Conservation (phyloP, 2,888 invertebrate species). For the Lithosia quadra region DNA sequence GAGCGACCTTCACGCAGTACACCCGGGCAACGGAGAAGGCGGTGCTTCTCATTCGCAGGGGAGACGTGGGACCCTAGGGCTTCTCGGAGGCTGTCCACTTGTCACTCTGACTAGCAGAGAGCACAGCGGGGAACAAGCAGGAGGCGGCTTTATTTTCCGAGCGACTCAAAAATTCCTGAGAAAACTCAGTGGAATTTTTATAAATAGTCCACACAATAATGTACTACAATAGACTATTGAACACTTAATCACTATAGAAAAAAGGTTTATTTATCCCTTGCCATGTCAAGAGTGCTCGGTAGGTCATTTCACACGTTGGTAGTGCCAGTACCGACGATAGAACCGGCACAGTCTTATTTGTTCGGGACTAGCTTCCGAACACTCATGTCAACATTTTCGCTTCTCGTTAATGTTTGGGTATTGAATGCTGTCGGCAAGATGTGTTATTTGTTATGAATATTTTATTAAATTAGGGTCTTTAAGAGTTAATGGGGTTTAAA, state of each 20-base stretch:
- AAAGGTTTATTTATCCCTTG: constrained; percentile 16
- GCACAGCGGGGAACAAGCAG: too few relatives aligned
- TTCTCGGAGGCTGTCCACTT: too few relatives aligned
- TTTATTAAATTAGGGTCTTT: constrained; percentile 7
- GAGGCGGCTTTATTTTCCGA: too few relatives aligned
- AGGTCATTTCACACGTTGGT: constrained; percentile 22
- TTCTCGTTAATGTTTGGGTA: constrained; percentile 34
- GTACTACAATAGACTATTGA: constrained; percentile 2
- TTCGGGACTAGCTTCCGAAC: constrained; percentile 21
- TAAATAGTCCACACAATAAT: not conserved
- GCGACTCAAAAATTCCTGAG: too few relatives aligned
- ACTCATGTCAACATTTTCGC: constrained; percentile 17
- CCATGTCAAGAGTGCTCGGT: constrained; percentile 20
- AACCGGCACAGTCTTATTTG: constrained; percentile 19
- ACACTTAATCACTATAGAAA: constrained; percentile 17
- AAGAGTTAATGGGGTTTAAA: not conserved
- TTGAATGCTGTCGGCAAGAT: constrained; percentile 36
- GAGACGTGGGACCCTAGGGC: too few relatives aligned
- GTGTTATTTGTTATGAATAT: constrained; percentile 21
- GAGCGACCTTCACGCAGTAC: too few relatives aligned
- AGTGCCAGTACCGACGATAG: constrained; percentile 10
- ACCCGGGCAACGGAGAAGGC: too few relatives aligned
- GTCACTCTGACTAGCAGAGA: too few relatives aligned
- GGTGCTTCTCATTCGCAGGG: too few relatives aligned
- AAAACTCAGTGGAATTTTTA: not conserved